Conservation (phyloP, 2,797 vertebrate species). For the Hafferia zeledoni region DNA sequence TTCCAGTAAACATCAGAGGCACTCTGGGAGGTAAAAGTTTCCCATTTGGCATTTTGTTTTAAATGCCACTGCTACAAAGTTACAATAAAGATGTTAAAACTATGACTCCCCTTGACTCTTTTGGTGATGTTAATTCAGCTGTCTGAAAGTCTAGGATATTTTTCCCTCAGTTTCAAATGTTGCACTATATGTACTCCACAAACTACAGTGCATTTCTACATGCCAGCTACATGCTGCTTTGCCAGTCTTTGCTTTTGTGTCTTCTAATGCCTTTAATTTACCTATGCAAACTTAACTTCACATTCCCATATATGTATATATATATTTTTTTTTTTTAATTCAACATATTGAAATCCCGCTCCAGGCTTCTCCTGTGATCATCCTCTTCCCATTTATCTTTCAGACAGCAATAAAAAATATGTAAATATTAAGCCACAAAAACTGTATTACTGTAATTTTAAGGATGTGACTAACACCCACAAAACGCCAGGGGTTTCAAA, state of each 20-base stretch:
- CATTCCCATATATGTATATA: constrained; percentile 36
- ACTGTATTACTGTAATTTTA: constrained; percentile 68
- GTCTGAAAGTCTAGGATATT: not conserved
- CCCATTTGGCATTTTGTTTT: not conserved
- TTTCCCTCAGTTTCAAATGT: not conserved
- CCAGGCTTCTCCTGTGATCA: constrained; percentile 64
- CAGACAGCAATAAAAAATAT: constrained; percentile 71
- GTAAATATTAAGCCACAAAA: constrained; percentile 73
- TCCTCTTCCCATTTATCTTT: constrained; percentile 70
- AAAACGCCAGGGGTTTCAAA: constrained; percentile 69
- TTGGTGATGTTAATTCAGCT: not conserved
- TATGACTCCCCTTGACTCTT: not conserved
- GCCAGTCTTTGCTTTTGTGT: not conserved
- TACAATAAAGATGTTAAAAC: not conserved
- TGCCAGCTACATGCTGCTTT: not conserved
- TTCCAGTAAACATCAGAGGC: not conserved
- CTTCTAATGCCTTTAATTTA: constrained; percentile 44
- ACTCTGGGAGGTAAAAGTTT: not conserved
- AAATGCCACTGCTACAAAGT: not conserved
- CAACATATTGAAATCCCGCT: constrained; percentile 62
- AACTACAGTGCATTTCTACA: not conserved
- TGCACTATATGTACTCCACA: not conserved
- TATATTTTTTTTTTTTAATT: not conserved
- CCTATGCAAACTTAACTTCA: constrained; percentile 48
- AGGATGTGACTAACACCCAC: constrained; percentile 72